Conservation (phyloP, 2,113 vertebrate genomes). For the Elephas maximus region DNA sequence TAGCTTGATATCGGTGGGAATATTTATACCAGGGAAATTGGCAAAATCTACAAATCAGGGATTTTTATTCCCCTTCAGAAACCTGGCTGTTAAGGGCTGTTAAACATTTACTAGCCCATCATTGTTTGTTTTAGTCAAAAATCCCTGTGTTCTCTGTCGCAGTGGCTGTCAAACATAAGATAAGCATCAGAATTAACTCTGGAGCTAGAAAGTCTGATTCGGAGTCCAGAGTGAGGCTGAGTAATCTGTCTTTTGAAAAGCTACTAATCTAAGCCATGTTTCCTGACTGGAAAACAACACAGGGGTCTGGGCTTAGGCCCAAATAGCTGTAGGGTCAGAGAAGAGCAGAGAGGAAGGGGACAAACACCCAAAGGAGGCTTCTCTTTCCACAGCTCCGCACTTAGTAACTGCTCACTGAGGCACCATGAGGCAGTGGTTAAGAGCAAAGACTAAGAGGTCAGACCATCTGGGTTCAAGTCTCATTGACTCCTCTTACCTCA, state of each 20-base stretch:
- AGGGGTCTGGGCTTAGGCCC: neutral
- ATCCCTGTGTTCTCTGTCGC: neutral
- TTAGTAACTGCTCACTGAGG: fast-evolving
- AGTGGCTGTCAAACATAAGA: neutral
- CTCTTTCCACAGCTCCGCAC: neutral
- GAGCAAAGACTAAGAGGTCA: neutral
- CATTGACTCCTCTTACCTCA: neutral
- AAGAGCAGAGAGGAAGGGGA: neutral
- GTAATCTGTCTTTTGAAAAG: neutral
- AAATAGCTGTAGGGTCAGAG: neutral
- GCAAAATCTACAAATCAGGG: neutral
- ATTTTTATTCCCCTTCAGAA: neutral
- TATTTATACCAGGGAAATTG: neutral
- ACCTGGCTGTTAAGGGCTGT: neutral
- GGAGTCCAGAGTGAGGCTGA: neutral
- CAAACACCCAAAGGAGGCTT: neutral
- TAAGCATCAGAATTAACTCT: neutral
- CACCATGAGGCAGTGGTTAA: neutral
- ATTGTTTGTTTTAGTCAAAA: neutral
- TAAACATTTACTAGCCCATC: neutral
- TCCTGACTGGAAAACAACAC: neutral
- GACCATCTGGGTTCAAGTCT: neutral
- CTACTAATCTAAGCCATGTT: neutral
- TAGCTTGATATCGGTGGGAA: neutral
- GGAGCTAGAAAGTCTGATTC: neutral